A percentile compares a stretch with the other conserved stretches of the same genome.
These are phyloP conservation scores for Pan troglodytes DNA, from an alignment of 2,113 vertebrate genomes.

Conservation along the genomic window DNA sequence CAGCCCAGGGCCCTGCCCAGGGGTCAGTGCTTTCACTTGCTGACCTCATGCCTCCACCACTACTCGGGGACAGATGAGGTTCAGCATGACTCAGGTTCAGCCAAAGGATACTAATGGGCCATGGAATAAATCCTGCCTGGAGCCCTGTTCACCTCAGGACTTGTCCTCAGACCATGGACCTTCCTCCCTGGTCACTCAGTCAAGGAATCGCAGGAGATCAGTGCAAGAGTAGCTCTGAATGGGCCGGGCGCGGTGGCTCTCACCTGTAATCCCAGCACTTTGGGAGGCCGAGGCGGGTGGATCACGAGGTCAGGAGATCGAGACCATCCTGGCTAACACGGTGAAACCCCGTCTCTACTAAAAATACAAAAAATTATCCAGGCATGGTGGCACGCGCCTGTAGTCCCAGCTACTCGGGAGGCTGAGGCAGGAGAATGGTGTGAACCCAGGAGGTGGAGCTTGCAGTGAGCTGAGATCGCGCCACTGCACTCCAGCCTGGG, in stretches of 20 bases:
- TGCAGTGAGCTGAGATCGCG: no score
- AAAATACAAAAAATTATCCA: no score
- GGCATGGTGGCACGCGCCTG: no score
- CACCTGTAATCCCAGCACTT: no score
- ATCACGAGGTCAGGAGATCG: no score
- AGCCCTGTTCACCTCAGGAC: not conserved
- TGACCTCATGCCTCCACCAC: not conserved
- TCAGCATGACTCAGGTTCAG: not conserved
- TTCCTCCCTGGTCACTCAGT: not conserved
- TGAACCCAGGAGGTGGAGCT: accelerated
- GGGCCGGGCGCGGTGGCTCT: accelerated
- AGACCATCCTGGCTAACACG: no score
- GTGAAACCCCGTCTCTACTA: no score
- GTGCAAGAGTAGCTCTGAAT: not conserved
- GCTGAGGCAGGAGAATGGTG: no score
- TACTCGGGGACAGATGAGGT: not conserved
- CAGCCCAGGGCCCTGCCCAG: not conserved
- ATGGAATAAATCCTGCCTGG: not conserved
- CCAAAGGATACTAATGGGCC: not conserved
- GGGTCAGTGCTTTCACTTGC: not conserved
- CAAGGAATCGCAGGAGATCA: not conserved
- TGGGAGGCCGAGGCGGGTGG: no score
- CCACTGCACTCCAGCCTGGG: no score
- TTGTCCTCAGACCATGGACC: not conserved
- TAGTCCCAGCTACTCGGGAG: no score